Evolutionary conservation across 2,797 vertebrate species (phyloP), one percentile per base, ranked within the genome.

Genomic region (Menidia menidia): DNA sequence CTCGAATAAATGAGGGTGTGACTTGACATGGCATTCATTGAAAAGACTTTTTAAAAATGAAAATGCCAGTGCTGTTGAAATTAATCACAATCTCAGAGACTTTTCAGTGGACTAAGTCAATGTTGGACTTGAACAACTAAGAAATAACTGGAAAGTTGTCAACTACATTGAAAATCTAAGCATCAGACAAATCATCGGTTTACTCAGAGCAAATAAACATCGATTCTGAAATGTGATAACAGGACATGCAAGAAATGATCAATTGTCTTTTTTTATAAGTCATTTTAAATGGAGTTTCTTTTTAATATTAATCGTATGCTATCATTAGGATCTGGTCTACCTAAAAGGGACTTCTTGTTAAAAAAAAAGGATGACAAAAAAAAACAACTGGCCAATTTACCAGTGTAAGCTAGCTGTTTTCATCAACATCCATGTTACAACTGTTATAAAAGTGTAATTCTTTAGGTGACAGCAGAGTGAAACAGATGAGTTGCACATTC

Each of bases 391-490:
- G 60, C 79, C 14, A 73, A 72, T 45, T 79, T 71, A 77, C 78
- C 81, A 87, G 79, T 76, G 69, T 86, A 92, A 89, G 88, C 85
- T 88, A 90, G 81, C 35, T 62, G 61, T 71, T 85, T 74, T 69
- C 43, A 35, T 60, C 59, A 60, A 76, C 48, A 80, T 43, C 71
- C 63, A 73, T 64, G 33, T 52, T 43, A 16, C 56, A 83, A 68
- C 53, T 78, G 53, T 53, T 15, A 2, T 12, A 39, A 72, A 75
- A 68, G 61, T 52, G 10, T 53, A 73, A 32, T 71, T 72, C 53
- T 67, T 80, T 59, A 60, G 10, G 57, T 57, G 65, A 50, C 64
- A 76, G 59, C 35, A 69, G 78, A 76, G 80, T 33, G 60, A 71
- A 82, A 79, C 61, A 65, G 45, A 77, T 56, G 42, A 41, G 68